These are phyloP conservation scores for Entomyzon cyanotis DNA, from an alignment of 2,113 vertebrate species.

Conservation along the genomic window DNA sequence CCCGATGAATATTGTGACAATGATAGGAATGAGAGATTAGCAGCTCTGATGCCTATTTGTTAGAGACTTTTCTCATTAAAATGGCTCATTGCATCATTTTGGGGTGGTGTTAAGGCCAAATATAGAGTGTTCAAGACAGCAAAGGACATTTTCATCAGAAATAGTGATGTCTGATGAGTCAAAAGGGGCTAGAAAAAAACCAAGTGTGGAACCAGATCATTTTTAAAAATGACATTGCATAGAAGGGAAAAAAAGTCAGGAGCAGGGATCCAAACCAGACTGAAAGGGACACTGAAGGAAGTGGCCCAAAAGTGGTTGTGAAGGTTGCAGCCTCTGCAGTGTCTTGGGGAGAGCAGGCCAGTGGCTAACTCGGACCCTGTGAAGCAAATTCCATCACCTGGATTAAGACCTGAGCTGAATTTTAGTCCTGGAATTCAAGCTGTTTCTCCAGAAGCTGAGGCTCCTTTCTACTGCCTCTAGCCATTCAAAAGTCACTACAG, in stretches of 20 bases:
- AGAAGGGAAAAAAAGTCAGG: accelerated
- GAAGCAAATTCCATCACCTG: accelerated
- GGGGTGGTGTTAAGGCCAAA: neutral
- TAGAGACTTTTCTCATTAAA: neutral
- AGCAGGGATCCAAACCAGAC: neutral
- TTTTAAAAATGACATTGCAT: neutral
- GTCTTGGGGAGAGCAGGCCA: accelerated
- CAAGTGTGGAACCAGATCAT: neutral
- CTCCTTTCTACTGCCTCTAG: neutral
- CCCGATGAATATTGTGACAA: neutral
- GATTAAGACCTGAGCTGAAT: neutral
- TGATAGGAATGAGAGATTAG: neutral
- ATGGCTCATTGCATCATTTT: neutral
- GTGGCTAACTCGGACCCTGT: neutral
- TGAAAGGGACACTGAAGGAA: neutral
- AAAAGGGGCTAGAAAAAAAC: neutral
- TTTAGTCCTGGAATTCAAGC: neutral
- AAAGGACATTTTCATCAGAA: neutral
- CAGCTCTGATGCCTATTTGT: neutral
- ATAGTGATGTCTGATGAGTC: neutral
- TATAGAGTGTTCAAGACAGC: neutral
- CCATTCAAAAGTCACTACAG: neutral
- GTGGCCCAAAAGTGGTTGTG: neutral
- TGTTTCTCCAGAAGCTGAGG: neutral
- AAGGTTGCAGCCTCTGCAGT: neutral